Base-by-base conservation (phyloP, 2,888 invertebrate genomes). In the Agrochola macilenta region DNA sequence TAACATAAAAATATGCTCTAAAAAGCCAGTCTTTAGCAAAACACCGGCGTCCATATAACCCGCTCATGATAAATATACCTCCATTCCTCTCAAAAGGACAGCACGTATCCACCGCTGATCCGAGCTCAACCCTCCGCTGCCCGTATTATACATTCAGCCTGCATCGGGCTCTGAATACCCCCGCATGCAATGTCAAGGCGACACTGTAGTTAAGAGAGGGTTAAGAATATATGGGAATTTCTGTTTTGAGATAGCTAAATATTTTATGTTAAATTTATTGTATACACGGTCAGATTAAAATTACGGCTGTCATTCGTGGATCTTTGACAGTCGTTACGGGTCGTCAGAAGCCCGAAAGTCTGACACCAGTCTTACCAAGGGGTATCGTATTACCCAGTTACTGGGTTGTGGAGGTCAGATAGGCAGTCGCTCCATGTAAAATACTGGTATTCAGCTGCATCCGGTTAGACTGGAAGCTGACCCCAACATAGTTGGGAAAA, bases 111-210 rank as follows among this genome's bases (percentile, higher is more conserved):
- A 43, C 49, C 71, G 54, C 70, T 74, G 85, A 81, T 69, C 74
- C 81, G 73, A 65, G 74, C 69, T 76, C 69, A 66, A 71, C 71
- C 70, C 57, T 58, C 82, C 75, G 20, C 7, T n/a, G 26, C 75
- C 26, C 72, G 43, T 82, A 74, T 87, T 87, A 81, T 17, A 81
- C 49, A 86, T 86, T 86, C 86, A 77, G 65, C 20, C 35, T 64
- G 85, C 86, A 86, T 78, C 58, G 12, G 39, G 65, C 4, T 72
- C 74, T 69, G 74, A 75, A 85, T 84, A 69, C 49, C 69, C 85
- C 76, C 66, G 76, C 74, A 72, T 75, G 73, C 79, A 83, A 83
- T 87, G 87, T 87, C 87, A 87, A 87, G 83, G 87, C 61, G 69
- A 77, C 71, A 75, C 61, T 75, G 76, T 70, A 17, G 35, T 57